These are phyloP conservation scores for Argyra leucocephala DNA, from an alignment of 2,888 invertebrate genomes.

Conservation along the genomic window DNA sequence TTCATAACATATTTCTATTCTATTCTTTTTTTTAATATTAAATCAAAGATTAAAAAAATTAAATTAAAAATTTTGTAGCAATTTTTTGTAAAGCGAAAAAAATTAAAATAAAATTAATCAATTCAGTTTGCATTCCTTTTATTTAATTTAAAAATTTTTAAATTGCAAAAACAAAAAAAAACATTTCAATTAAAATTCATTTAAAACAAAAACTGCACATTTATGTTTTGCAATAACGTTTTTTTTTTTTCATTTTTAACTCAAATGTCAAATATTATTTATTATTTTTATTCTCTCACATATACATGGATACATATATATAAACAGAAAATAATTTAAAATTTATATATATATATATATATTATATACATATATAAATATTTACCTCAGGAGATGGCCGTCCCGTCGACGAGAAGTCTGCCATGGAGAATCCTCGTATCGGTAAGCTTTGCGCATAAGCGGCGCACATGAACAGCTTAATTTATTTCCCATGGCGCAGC, in stretches of 20 bases:
- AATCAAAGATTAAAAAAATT: too few species aligned
- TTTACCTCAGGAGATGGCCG: conserved; percentile 79
- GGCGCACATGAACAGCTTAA: conserved; percentile 95
- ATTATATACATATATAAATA: background rate
- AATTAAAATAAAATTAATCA: too few species aligned
- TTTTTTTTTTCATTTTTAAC: conserved; percentile 8
- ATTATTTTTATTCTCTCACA: background rate
- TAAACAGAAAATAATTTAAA: background rate
- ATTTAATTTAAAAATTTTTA: too few species aligned
- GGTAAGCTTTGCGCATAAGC: conserved; percentile 89
- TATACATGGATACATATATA: background rate
- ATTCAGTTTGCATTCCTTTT: too few species aligned
- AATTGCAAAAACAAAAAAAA: too few species aligned
- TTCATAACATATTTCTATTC: too few species aligned
- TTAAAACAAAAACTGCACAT: too few species aligned
- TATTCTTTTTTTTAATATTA: too few species aligned
- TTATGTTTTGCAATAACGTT: too few species aligned
- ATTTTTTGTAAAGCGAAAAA: conserved; percentile 16
- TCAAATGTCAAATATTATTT: background rate
- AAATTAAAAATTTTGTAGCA: too few species aligned
- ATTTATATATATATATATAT: too few species aligned
- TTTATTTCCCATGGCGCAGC: conserved; percentile 90
- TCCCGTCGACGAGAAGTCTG: conserved; percentile 76
- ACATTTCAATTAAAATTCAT: background rate
- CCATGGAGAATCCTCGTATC: conserved; percentile 94